phyloP scores from a whole-genome alignment of 1,140 invertebrate genomes.

The Drosophila saltans region DNA sequence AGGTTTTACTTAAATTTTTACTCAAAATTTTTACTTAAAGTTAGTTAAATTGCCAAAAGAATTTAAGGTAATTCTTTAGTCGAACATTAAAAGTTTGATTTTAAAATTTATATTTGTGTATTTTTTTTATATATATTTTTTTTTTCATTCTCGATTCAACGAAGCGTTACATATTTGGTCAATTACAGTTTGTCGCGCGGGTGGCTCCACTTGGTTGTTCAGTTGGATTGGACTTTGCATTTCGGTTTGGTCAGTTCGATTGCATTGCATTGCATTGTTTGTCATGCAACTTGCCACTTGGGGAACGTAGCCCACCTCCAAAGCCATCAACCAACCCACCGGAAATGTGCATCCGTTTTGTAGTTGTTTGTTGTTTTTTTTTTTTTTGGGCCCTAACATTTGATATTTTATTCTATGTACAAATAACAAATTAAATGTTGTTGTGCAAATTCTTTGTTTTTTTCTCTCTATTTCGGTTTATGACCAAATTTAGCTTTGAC shows the following conservation, averaged over 20 bases:
- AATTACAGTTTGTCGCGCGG: constrained; percentile 74
- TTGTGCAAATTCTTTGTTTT: constrained; percentile 8
- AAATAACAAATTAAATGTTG: constrained; percentile 36
- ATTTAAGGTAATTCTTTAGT: background rate
- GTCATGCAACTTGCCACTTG: constrained; percentile 57
- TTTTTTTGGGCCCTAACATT: background rate
- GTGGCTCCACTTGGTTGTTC: constrained; percentile 34
- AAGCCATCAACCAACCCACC: constrained; percentile 29
- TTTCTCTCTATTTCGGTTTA: constrained; percentile 36
- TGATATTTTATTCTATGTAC: constrained; percentile 44
- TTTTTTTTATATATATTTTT: constrained; percentile 30
- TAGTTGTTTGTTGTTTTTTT: no score
- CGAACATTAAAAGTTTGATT: background rate
- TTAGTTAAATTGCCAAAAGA: no score
- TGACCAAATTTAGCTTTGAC: constrained; percentile 58
- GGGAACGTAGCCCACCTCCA: background rate
- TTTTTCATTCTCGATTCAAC: constrained; percentile 36
- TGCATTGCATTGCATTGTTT: constrained; percentile 47
- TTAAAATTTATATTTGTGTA: constrained; percentile 16
- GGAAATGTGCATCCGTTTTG: constrained; percentile 69
- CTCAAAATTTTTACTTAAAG: no score
- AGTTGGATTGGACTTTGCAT: constrained; percentile 30
- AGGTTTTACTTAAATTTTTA: no score
- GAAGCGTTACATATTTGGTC: constrained; percentile 75
- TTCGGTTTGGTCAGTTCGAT: constrained; percentile 33